Evolutionary conservation across 2,113 vertebrate genomes (phyloP), one percentile per base, ranked within the genome.

Genomic region (Dicaeum eximium): DNA sequence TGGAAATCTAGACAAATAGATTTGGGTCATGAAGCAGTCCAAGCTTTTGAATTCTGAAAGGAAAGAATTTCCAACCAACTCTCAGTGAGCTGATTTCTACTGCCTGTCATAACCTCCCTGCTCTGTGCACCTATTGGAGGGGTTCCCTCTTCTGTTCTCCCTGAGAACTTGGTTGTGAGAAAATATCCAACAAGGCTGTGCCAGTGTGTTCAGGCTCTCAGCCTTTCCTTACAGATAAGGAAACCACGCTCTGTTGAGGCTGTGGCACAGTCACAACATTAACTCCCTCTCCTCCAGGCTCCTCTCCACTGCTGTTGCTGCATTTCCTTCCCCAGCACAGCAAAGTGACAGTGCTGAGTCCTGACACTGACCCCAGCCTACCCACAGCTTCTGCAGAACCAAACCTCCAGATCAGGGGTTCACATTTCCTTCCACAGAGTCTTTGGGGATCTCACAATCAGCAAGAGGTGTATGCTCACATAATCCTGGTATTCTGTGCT

Each of bases 171-270:
- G 37, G 22, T 38, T 51, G 56, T 62, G 62, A 80, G 64, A 58
- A 83, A 74, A 66, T 7, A 80, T 2, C 47, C 24, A 44, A 6
- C 14, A 62, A 78, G 22, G 38, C 64, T 74, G 60, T 86, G 44
- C 20, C 69, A 61, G 0, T 0, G 5, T 13, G 40, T 16, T 15
- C n/a, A 54, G 3, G 1, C n/a, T n/a, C 53, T 61, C 57, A n/a
- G 47, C 53, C 27, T 35, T 85, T 75, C 42, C 30, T 54, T 16
- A 33, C 35, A 62, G 87, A 51, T 40, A 57, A 75, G 81, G 40
- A 88, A 18, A 91, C 25, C 0, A 0, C 2, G 25, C 42, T 87
- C 48, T 54, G 74, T 1, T 2, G 4, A 75, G 45, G 38, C 54
- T 13, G 0, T 13, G 42, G 50, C 64, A 64, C 45, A 80, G 17